These are phyloP conservation scores for Moxostoma hubbsi DNA, from an alignment of 2,797 vertebrate species.

Conservation along the genomic window DNA sequence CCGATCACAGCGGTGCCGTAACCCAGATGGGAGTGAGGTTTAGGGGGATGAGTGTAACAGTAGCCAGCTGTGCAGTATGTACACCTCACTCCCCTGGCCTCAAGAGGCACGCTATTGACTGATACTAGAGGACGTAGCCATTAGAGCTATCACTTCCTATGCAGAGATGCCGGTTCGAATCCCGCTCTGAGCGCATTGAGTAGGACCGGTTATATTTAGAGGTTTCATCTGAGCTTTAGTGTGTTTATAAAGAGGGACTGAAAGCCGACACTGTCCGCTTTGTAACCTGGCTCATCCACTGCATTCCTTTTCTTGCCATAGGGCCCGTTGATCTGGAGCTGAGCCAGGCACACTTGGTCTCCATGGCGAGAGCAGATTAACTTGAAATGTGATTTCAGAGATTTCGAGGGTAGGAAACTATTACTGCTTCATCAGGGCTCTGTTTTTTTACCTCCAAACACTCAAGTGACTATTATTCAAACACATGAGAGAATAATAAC, in stretches of 20 bases:
- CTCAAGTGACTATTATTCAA: too few relatives aligned
- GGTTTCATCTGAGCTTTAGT: conserved; percentile 4
- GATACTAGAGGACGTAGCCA: too few relatives aligned
- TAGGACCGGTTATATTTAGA: conserved; percentile 1
- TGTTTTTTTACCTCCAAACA: background rate
- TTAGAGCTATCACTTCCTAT: too few relatives aligned
- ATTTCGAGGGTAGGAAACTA: conserved; percentile 52
- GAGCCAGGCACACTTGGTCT: conserved; percentile 54
- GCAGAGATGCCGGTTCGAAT: too few relatives aligned
- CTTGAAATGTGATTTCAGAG: conserved; percentile 62
- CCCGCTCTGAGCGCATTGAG: too few relatives aligned
- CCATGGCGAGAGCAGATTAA: conserved; percentile 60
- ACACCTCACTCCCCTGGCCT: too few relatives aligned
- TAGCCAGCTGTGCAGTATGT: too few relatives aligned
- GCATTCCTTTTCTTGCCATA: conserved; percentile 54
- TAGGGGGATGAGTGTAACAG: too few relatives aligned
- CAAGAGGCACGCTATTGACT: too few relatives aligned
- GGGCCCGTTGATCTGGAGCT: conserved; percentile 59
- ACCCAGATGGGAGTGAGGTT: too few relatives aligned
- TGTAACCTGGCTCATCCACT: conserved; percentile 56
- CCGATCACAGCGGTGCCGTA: too few relatives aligned
- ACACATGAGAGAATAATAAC: too few relatives aligned
- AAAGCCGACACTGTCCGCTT: conserved; percentile 48
- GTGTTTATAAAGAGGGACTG: conserved; percentile 11
- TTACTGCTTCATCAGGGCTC: background rate